These are phyloP conservation scores for Lepilemur ruficaudatus DNA, from an alignment of 2,797 vertebrate species.

Conservation along the genomic window DNA sequence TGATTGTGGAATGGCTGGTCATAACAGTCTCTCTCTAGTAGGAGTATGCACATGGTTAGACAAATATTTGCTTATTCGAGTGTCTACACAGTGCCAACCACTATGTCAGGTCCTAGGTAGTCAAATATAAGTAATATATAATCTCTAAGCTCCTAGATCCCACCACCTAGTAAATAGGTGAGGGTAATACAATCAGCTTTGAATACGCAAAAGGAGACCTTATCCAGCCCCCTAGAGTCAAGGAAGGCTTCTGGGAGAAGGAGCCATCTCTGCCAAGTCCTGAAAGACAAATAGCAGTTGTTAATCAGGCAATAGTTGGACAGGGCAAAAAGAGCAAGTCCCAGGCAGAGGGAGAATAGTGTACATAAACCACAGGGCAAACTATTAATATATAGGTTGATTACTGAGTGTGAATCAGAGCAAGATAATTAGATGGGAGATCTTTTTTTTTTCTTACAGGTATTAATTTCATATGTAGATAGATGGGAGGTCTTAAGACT, in stretches of 20 bases:
- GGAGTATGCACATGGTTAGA: not conserved
- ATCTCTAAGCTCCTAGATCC: not conserved
- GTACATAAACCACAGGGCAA: not conserved
- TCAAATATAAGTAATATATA: not conserved
- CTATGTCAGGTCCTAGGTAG: not conserved
- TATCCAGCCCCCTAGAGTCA: not conserved
- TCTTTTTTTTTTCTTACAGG: not conserved
- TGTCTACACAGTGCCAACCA: not conserved
- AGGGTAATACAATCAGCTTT: not conserved
- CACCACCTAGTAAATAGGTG: not conserved
- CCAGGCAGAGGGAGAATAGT: not conserved
- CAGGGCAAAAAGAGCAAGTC: not conserved
- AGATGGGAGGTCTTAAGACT: not conserved
- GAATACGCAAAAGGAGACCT: not conserved
- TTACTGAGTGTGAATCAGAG: not conserved
- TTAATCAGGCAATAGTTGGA: not conserved
- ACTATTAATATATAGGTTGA: too few relatives aligned
- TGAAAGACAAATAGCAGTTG: not conserved
- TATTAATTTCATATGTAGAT: too few relatives aligned
- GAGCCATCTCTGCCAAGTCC: not conserved
- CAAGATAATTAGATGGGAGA: not conserved
- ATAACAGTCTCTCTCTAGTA: not conserved
- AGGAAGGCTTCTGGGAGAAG: not conserved
- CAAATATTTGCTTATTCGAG: not conserved
- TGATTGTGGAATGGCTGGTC: not conserved